These are phyloP conservation scores for Micropoecilia bifurca DNA, from an alignment of 2,797 vertebrate species.

Conservation along the genomic window DNA sequence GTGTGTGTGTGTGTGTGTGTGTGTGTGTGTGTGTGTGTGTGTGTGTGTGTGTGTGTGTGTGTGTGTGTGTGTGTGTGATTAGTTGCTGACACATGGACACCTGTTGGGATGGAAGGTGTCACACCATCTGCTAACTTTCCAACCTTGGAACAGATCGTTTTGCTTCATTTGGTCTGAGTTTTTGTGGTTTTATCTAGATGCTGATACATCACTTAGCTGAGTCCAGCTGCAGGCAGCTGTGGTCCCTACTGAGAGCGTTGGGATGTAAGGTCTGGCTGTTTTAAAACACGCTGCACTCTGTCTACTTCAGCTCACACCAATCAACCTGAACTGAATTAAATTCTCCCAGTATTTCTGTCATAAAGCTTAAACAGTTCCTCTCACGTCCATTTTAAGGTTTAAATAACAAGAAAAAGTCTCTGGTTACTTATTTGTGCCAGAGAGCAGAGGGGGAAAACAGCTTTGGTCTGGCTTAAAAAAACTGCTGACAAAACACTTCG, in stretches of 20 bases:
- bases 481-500: not conserved
- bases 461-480: not conserved
- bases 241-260: constrained; percentile 24
- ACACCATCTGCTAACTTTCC: constrained; percentile 66
- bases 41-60: not conserved
- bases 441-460: not conserved
- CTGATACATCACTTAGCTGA: constrained; percentile 56
- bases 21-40: no score
- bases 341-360: not conserved
- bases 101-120: constrained; percentile 55
- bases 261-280: constrained; percentile 3
- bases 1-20: no score
- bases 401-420: not conserved
- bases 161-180: constrained; percentile 35
- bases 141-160: constrained; percentile 24
- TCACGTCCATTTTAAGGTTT: not conserved
- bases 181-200: constrained; percentile 72
- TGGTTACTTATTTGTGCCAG: not conserved
- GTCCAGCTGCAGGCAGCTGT: constrained; percentile 36
- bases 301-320: not conserved
- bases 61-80: not conserved
- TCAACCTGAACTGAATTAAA: not conserved
- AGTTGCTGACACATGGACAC: constrained; percentile 19
- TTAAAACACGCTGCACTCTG: not conserved
- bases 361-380: not conserved